These are phyloP conservation scores for Hyphantria cunea DNA, from an alignment of 1,140 invertebrate genomes.

Conservation along the genomic window DNA sequence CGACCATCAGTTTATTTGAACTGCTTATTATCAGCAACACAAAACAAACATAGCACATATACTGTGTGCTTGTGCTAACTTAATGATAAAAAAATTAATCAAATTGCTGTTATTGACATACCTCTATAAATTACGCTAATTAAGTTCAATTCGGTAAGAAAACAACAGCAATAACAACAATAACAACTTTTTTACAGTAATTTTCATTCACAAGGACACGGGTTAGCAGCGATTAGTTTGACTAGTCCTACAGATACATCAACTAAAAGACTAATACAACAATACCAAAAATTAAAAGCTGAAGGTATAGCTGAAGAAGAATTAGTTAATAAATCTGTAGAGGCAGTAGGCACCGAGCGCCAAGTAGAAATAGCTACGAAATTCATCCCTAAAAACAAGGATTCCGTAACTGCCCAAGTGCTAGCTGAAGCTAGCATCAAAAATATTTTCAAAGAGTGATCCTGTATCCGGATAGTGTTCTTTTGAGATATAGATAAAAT, in stretches of 20 bases:
- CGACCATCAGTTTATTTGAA: no score
- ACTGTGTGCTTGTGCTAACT: no score
- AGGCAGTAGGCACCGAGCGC: conserved; percentile 43
- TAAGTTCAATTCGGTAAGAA: no score
- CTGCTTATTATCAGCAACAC: no score
- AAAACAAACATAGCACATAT: no score
- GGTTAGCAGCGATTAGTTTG: conserved; percentile 80
- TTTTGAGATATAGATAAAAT: background rate
- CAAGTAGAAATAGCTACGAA: conserved; percentile 31
- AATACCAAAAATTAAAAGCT: conserved; percentile 81
- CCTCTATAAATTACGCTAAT: no score
- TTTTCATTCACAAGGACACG: conserved; percentile 83
- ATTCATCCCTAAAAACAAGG: conserved; percentile 34
- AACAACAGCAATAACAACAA: no score
- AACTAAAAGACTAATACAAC: conserved; percentile 83
- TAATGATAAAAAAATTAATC: no score
- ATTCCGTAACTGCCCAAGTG: conserved; percentile 53
- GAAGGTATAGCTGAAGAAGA: conserved; percentile 80
- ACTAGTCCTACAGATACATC: conserved; percentile 76
- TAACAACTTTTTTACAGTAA: conserved; percentile 74
- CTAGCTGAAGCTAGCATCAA: conserved; percentile 64
- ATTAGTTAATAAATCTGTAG: conserved; percentile 60
- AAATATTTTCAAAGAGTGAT: conserved; percentile 72
- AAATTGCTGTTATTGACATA: no score
- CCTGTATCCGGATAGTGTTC: background rate